Conservation (phyloP, 2,888 invertebrate genomes). For the Drosophila limbata region DNA sequence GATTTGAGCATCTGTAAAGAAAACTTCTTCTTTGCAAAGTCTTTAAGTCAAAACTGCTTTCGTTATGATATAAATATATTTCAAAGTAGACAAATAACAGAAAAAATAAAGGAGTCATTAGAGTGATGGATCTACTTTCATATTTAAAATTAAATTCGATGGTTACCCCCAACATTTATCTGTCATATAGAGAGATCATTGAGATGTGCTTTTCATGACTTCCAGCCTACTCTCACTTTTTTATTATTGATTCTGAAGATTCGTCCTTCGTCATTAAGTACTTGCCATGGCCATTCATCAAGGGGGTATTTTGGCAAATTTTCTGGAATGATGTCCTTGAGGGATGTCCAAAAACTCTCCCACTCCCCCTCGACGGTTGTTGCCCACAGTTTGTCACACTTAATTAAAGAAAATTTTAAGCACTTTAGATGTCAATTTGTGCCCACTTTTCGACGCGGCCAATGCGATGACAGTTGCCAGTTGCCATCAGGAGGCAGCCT, state of each 20-base stretch:
- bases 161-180: too few relatives aligned
- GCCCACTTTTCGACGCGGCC: constrained; percentile 69
- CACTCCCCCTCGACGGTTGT: constrained; percentile 32
- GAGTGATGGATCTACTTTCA: neutral
- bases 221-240: neutral
- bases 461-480: constrained; percentile 74
- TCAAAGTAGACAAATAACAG: neutral
- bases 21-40: too few relatives aligned
- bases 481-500: constrained; percentile 55
- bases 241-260: neutral
- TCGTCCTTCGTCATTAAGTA: neutral
- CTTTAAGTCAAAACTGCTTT: neutral
- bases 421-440: constrained; percentile 81
- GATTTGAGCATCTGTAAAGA: too few relatives aligned
- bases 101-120: neutral
- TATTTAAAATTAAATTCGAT: neutral
- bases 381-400: constrained; percentile 80
- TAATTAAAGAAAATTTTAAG: constrained; percentile 81
- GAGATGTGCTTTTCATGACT: neutral
- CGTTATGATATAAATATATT: neutral
- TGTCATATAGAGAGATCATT: neutral
- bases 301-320: neutral
- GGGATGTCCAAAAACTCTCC: neutral
- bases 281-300: constrained; percentile 15
- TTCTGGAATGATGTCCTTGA: constrained; percentile 4